Percentiles rank a stretch among this genome's conserved stretches.
These are phyloP conservation scores for Heterotis niloticus DNA, from an alignment of 2,113 vertebrate genomes.

Conservation along the genomic window DNA sequence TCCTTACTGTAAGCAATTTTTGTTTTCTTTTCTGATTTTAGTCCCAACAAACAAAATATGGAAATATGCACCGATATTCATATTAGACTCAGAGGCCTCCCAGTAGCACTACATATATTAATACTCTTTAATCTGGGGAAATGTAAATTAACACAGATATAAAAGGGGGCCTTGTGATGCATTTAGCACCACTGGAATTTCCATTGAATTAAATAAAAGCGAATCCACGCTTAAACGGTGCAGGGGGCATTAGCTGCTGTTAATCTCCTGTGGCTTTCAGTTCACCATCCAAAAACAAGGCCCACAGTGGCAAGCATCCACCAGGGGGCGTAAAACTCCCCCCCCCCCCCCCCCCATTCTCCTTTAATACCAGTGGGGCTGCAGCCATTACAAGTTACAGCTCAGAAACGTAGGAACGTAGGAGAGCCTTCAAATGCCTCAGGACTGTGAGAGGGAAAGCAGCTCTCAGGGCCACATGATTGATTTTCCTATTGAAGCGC, in stretches of 20 bases:
- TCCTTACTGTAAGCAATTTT: no score
- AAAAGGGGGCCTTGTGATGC: constrained; percentile 15
- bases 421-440: neutral
- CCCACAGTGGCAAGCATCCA: constrained; percentile 31
- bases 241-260: constrained; percentile 45
- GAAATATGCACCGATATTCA: no score
- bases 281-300: neutral
- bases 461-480: neutral
- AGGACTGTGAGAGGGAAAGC: neutral
- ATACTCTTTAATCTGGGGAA: constrained; percentile 23
- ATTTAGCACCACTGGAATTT: constrained; percentile 32
- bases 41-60: no score
- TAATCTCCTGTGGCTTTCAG: constrained; percentile 53
- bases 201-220: constrained; percentile 53
- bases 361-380: no score
- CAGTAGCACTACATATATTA: neutral
- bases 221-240: constrained; percentile 53
- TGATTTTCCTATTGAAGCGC: neutral
- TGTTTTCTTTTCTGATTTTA: no score
- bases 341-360: neutral
- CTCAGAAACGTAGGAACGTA: neutral
- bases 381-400: neutral
- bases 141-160: constrained; percentile 15
- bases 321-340: constrained; percentile 38
- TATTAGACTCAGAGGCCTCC: neutral